These are phyloP conservation scores for Petromus typicus DNA, from an alignment of 2,113 vertebrate species.

Conservation along the genomic window DNA sequence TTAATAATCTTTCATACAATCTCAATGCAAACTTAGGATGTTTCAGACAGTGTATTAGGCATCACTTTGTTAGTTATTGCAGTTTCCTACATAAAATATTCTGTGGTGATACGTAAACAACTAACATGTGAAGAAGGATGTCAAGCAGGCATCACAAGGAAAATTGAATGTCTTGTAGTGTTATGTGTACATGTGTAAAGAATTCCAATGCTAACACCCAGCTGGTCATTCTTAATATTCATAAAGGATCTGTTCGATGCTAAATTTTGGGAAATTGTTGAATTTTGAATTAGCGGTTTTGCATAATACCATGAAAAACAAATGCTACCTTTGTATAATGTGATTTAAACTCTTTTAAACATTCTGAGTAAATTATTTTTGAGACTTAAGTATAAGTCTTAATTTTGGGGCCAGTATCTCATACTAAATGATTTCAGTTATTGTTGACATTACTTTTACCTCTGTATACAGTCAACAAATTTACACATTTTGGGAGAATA, in stretches of 20 bases:
- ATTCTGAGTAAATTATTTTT: constrained; percentile 31
- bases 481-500: constrained; percentile 42
- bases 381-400: constrained; percentile 21
- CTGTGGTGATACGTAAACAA: not conserved
- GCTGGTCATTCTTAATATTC: constrained; percentile 32
- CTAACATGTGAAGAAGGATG: not conserved
- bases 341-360: constrained; percentile 9
- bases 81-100: constrained; percentile 10
- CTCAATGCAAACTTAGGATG: not conserved
- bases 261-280: not conserved
- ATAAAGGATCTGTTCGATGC: not conserved
- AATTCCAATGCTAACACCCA: not conserved
- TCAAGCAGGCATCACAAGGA: not conserved
- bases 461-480: constrained; percentile 33
- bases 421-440: constrained; percentile 46
- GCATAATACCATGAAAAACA: constrained; percentile 36
- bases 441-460: constrained; percentile 23
- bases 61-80: not conserved
- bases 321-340: constrained; percentile 22
- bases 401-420: not conserved
- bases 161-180: constrained; percentile 9
- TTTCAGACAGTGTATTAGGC: not conserved
- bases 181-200: not conserved
- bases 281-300: constrained; percentile 35
- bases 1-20: not conserved